Conservation (phyloP, 2,888 invertebrate species). For the Nematopogon swammerdamellus region DNA sequence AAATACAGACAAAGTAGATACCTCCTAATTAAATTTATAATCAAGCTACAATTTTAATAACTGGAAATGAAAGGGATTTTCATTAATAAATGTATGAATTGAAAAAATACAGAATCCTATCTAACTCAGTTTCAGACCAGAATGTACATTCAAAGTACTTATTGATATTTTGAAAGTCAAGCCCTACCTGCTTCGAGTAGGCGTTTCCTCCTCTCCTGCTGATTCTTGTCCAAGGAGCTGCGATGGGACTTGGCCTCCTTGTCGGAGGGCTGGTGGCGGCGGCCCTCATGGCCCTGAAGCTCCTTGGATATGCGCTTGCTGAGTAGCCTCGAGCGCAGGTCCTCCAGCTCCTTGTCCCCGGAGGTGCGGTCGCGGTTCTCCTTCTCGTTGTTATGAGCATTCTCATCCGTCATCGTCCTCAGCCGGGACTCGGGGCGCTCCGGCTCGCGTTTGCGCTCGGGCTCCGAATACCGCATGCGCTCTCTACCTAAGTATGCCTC, state of each 20-base stretch:
- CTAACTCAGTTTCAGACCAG: too few species aligned
- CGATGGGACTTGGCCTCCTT: constrained; percentile 36
- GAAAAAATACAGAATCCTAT: too few species aligned
- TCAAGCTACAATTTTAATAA: too few species aligned
- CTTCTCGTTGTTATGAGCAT: constrained; percentile 41
- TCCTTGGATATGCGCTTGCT: constrained; percentile 69
- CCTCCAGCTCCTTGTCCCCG: constrained; percentile 66
- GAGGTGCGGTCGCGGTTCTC: constrained; percentile 45
- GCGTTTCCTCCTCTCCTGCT: constrained; percentile 63
- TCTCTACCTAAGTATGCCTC: constrained; percentile 27
- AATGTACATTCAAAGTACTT: too few species aligned
- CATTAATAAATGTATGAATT: too few species aligned
- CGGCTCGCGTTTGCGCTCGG: constrained; percentile 33
- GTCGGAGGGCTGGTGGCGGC: constrained; percentile 33
- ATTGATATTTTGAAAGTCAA: too few species aligned
- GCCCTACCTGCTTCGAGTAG: constrained; percentile 65
- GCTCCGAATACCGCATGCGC: constrained; percentile 30
- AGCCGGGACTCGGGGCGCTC: constrained; percentile 42
- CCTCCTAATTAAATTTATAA: too few species aligned
- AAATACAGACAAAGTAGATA: too few species aligned
- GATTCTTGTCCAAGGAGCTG: constrained; percentile 43
- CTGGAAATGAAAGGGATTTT: too few species aligned
- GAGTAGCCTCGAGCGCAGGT: constrained; percentile 69
- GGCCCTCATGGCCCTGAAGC: constrained; percentile 46
- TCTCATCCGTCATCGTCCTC: constrained; percentile 35